Evolutionary conservation across 1,140 invertebrate genomes (phyloP).

Genomic region (Euborellia annulipes): DNA sequence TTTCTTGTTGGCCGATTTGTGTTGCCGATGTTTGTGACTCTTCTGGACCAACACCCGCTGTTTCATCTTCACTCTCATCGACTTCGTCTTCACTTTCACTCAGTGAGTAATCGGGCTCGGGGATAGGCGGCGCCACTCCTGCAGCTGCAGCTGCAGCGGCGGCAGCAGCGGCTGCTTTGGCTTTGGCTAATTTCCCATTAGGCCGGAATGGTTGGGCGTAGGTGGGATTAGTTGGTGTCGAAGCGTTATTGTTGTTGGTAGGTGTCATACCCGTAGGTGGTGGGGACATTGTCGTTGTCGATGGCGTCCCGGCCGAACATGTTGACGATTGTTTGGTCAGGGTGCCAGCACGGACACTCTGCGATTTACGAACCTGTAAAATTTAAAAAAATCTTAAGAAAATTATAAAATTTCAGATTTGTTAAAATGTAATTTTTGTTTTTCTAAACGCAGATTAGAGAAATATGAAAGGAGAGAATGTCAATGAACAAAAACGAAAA

Average conservation of each 20-base stretch:
- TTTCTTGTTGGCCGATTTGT: too few species aligned
- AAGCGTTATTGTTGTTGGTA: not conserved
- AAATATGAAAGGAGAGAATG: too few species aligned
- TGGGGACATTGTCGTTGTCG: not conserved
- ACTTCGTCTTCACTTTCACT: conserved; percentile 42
- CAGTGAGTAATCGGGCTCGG: conserved; percentile 77
- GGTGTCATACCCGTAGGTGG: too few species aligned
- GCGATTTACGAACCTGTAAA: conserved; percentile 43
- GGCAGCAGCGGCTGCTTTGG: not conserved
- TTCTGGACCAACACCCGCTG: conserved; percentile 16
- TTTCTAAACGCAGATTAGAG: too few species aligned
- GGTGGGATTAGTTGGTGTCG: not conserved
- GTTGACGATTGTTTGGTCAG: conserved; percentile 12
- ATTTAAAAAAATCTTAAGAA: conserved; percentile 6
- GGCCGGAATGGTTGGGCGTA: conserved; percentile 14
- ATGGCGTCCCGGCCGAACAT: not conserved
- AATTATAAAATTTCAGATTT: too few species aligned
- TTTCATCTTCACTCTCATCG: conserved; percentile 22
- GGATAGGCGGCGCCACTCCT: conserved; percentile 40
- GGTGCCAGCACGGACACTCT: conserved; percentile 38
- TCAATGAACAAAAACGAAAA: too few species aligned
- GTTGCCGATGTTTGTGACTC: too few species aligned
- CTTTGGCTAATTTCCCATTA: not conserved
- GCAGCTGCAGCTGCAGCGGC: not conserved
- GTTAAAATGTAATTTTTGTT: too few species aligned